Conservation (phyloP, 2,888 invertebrate species). For the Cinara cedri region DNA sequence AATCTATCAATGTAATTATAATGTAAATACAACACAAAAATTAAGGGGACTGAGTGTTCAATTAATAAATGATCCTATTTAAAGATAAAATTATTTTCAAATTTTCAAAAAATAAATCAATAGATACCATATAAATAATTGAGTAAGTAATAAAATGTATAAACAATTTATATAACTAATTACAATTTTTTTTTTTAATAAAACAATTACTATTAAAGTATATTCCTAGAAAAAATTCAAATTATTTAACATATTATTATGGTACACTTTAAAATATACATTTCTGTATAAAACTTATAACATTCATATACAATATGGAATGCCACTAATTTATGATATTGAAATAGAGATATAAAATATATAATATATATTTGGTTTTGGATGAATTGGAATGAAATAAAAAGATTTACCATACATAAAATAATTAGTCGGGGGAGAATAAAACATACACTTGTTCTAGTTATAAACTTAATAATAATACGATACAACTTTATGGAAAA, state of each 20-base stretch:
- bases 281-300: conserved; percentile 9
- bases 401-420: background rate
- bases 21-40: too few species aligned
- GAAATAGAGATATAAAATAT: conserved; percentile 12
- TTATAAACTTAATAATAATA: background rate
- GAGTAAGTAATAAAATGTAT: too few species aligned
- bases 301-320: conserved; percentile 10
- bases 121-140: too few species aligned
- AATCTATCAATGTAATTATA: too few species aligned
- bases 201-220: too few species aligned
- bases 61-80: too few species aligned
- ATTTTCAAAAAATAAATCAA: too few species aligned
- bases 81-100: too few species aligned
- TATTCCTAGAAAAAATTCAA: too few species aligned
- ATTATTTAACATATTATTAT: background rate
- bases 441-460: background rate
- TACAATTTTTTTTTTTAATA: too few species aligned
- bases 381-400: conserved; percentile 31
- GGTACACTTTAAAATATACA: conserved; percentile 5
- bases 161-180: too few species aligned
- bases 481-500: background rate
- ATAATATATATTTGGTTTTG: background rate
- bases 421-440: background rate
- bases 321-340: conserved; percentile 29
- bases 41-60: too few species aligned